A percentile compares a stretch with the other conserved stretches of the same genome.
These are phyloP conservation scores for Brachionus rotundiformis DNA, from an alignment of 1,140 invertebrate species.

Conservation along the genomic window DNA sequence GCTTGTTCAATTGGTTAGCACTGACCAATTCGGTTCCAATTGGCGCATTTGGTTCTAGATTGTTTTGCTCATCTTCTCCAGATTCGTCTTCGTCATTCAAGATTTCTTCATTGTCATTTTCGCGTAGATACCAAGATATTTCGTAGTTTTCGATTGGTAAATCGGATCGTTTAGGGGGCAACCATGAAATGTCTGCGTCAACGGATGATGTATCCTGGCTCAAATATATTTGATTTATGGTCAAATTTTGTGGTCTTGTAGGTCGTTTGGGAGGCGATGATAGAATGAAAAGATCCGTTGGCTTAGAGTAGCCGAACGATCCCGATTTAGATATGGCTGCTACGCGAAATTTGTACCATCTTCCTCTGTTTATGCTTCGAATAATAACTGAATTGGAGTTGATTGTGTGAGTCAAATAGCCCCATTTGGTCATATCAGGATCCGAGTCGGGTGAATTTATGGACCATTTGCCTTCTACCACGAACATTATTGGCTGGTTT, in stretches of 20 bases:
- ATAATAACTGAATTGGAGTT: conserved; percentile 29
- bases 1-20: neutral
- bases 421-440: conserved; percentile 50
- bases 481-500: conserved; percentile 29
- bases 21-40: neutral
- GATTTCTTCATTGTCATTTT: neutral
- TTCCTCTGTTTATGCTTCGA: conserved; percentile 17
- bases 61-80: neutral
- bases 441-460: neutral
- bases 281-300: conserved; percentile 29
- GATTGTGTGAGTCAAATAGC: conserved; percentile 37
- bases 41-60: neutral
- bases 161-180: conserved; percentile 18
- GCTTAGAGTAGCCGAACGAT: conserved; percentile 8
- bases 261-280: conserved; percentile 34
- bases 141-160: conserved; percentile 23
- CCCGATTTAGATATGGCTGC: conserved; percentile 23
- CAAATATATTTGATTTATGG: neutral
- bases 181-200: neutral
- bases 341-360: conserved; percentile 50
- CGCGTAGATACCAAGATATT: neutral
- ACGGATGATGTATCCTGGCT: neutral
- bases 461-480: conserved; percentile 40
- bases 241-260: conserved; percentile 45
- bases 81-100: conserved; percentile 13